Percentiles rank a stretch among this genome's conserved stretches.
phyloP scores from a whole-genome alignment of 2,113 vertebrate genomes.

The Oncorhynchus nerka region DNA sequence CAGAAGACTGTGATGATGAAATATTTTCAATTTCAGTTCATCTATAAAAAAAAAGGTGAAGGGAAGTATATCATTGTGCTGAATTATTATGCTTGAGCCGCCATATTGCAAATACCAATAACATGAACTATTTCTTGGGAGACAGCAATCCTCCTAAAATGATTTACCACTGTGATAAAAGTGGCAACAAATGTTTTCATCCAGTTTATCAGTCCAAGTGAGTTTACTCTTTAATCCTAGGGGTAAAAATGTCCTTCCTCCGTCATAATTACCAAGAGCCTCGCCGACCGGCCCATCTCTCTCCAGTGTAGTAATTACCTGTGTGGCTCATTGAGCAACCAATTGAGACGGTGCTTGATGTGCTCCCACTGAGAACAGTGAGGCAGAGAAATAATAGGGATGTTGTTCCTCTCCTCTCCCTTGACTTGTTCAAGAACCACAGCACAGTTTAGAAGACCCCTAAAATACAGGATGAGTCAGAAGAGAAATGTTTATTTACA shows the following conservation, averaged over 20 bases:
- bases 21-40: too few species aligned
- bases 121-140: not conserved
- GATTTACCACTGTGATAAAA: not conserved
- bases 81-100: not conserved
- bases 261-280: constrained; percentile 64
- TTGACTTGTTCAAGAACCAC: constrained; percentile 36
- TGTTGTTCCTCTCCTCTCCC: constrained; percentile 48
- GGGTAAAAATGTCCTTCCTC: constrained; percentile 67
- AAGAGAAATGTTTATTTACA: constrained; percentile 30
- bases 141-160: not conserved
- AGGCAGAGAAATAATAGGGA: constrained; percentile 58
- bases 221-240: constrained; percentile 49
- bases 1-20: too few species aligned
- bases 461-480: constrained; percentile 39
- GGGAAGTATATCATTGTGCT: not conserved
- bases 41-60: not conserved
- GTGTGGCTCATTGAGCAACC: constrained; percentile 68
- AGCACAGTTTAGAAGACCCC: constrained; percentile 35
- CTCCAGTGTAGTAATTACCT: constrained; percentile 71
- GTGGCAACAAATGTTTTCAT: not conserved
- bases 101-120: not conserved
- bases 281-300: constrained; percentile 64
- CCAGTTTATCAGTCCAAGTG: constrained; percentile 32
- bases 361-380: constrained; percentile 59
- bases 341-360: constrained; percentile 65